phyloP scores from a whole-genome alignment of 2,797 vertebrate genomes.

The Apodemus agrarius region DNA sequence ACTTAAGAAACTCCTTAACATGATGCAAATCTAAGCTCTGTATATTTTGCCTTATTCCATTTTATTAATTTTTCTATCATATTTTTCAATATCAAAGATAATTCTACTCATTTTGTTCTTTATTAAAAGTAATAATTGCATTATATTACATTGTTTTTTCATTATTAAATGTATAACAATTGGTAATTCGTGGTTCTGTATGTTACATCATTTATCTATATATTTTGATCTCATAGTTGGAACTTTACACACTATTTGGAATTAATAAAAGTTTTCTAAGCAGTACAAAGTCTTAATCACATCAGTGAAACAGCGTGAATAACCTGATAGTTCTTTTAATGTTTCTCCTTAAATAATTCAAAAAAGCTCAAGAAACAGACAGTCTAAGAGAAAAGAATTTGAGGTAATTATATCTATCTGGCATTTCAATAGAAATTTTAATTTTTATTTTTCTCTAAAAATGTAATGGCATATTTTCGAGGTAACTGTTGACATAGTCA shows the following conservation, averaged over 20 bases:
- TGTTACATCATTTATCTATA: not conserved
- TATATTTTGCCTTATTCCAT: not conserved
- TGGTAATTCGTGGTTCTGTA: not conserved
- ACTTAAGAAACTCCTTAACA: not conserved
- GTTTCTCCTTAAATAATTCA: too few species aligned
- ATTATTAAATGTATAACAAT: not conserved
- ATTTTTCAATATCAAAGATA: too few species aligned
- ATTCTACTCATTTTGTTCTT: fast-evolving
- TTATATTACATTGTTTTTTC: not conserved
- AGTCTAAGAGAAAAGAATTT: not conserved
- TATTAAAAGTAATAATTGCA: not conserved
- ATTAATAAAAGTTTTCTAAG: not conserved
- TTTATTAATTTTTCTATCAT: too few species aligned
- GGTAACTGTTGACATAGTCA: not conserved
- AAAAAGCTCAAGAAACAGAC: not conserved
- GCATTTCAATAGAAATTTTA: not conserved
- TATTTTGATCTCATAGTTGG: not conserved
- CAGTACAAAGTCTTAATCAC: not conserved
- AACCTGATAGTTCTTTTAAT: not conserved
- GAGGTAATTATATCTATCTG: not conserved
- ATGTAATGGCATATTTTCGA: not conserved
- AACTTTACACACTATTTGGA: fast-evolving
- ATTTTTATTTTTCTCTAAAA: not conserved
- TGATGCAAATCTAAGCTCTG: fast-evolving
- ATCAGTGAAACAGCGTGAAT: not conserved